Evolutionary conservation across 2,888 invertebrate species (phyloP).

Genomic region (Ceriagrion tenellum): DNA sequence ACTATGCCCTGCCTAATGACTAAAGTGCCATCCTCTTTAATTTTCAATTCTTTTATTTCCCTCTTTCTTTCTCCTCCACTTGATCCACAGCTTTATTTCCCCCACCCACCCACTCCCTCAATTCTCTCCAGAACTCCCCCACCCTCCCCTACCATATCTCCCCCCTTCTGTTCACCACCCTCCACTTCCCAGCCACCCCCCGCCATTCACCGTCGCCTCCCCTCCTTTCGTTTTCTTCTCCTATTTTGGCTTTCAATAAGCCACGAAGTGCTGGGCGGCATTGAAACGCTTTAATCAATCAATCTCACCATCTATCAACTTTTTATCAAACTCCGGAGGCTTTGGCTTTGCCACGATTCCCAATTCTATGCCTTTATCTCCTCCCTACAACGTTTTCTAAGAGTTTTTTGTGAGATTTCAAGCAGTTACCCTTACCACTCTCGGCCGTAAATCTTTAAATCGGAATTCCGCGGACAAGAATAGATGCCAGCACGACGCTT

Average conservation of each 20-base stretch:
- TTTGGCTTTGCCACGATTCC: constrained; percentile 36
- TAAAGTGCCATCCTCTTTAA: neutral
- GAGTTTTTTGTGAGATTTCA: constrained; percentile 50
- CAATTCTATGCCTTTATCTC: constrained; percentile 58
- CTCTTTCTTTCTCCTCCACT: neutral
- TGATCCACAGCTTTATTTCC: neutral
- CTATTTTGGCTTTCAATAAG: constrained; percentile 57
- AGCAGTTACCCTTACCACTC: neutral
- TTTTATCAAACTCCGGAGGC: constrained; percentile 44
- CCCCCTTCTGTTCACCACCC: neutral
- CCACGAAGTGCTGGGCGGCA: constrained; percentile 32
- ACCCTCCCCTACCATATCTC: neutral
- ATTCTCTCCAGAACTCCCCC: neutral
- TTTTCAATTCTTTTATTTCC: neutral
- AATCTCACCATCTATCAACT: constrained; percentile 66
- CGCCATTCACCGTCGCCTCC: neutral
- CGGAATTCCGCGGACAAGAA: constrained; percentile 31
- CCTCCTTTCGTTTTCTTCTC: constrained; percentile 2
- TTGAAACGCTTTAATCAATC: constrained; percentile 67
- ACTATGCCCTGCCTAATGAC: neutral
- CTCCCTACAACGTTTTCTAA: constrained; percentile 48
- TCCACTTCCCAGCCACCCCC: neutral
- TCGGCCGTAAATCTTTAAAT: constrained; percentile 56
- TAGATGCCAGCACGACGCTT: neutral
- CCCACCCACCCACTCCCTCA: neutral